Base-by-base conservation (phyloP, 64 coral and sea anemone species). In the Montipora cactus region DNA sequence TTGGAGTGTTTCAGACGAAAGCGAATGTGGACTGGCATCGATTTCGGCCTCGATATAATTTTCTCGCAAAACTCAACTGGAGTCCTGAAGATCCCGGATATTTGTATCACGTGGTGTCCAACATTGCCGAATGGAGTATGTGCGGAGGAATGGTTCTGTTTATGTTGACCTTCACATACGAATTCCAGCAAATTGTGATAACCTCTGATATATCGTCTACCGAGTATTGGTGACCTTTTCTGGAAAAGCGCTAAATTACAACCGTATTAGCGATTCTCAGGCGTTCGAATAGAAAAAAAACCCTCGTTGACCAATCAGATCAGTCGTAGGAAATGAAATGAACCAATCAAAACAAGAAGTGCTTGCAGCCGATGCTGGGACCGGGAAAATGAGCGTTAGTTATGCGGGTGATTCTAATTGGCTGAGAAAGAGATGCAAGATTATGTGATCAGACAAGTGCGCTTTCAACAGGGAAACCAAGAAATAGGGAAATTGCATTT, bases 191-290 rank as follows among this genome's bases (percentile, higher is more conserved):
- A 80, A 96, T 96, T 45, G 90, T 83, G 48, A 96, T 96, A 49
- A 96, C 95, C 14, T 96, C 95, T 5, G 95, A 96, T 87, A 96
- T 96, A 48, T 96, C 95, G 5, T 96, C 95, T 4, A 94, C 92
- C 19, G 95, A 94, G 4, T 94, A 94, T 86, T 96, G 95, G 95
- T 89, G 52, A 79, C 11, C 18, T 9, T 67, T 67, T n/a, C n/a
- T 5, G 52, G 52, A 55, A 10, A 55, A 55, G 10, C 52, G 52
- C 52, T 55, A 10, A 5, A 55, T 55, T 55, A 55, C 52, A 55
- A 7, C 10, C 10, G 10, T 55, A 7, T 5, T 5, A 55, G 52
- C 52, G 52, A 10, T 55, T 55, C 10, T 5, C 52, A 6, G 52
- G 5, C 52, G 5, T 55, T 55, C 52, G 52, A 0, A 55, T 7